Base-by-base conservation (phyloP, 2,113 vertebrate species). In the Oxyruncus cristatus region DNA sequence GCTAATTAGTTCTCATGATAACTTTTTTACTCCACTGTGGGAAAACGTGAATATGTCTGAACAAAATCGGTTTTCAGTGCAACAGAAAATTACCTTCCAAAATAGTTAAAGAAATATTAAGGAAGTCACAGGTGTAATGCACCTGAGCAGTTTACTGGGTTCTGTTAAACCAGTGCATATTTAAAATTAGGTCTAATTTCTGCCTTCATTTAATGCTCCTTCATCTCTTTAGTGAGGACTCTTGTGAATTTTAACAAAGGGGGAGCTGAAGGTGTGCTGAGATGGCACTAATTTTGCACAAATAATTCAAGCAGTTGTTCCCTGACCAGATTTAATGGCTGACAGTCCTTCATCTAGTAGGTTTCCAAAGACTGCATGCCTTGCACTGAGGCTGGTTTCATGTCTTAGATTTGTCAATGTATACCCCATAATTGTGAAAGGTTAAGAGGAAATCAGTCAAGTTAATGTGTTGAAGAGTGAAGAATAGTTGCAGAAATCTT, bases 1-100 rank as follows among this genome's bases (percentile, higher is more conserved):
- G 89, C 77, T 96, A 96, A 96, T 96, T 96, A 91, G 87, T 94
- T 96, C 93, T 96, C 94, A 81, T 89, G 94, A 83, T 85, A 97
- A 82, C 89, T 89, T 95, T 52, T 84, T 92, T 79, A n/a, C 62
- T 91, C 39, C 49, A 49, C 62, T 79, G 62, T 91, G 93, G 89
- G 84, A 77, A 83, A 94, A 77, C 76, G 59, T 77, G 50, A 67
- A 41, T 93, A 39, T 95, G 59, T 88, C 87, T 91, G 94, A 96
- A 91, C 79, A 92, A 79, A 92, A 95, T 62, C 62, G 75, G 59
- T 91, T 93, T 94, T 75, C 50, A 73, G 49, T 80, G 47, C 86
- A 93, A 77, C 75, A 73, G 92, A 90, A 88, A 92, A 86, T 84
- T 94, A 24, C 42, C 35, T 91, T 95, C 52, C 58, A 83, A 82